A percentile compares a stretch with the other conserved stretches of the same genome.
Evolutionary conservation across 2,888 invertebrate species (phyloP).

Genomic region (Heliconius erato): DNA sequence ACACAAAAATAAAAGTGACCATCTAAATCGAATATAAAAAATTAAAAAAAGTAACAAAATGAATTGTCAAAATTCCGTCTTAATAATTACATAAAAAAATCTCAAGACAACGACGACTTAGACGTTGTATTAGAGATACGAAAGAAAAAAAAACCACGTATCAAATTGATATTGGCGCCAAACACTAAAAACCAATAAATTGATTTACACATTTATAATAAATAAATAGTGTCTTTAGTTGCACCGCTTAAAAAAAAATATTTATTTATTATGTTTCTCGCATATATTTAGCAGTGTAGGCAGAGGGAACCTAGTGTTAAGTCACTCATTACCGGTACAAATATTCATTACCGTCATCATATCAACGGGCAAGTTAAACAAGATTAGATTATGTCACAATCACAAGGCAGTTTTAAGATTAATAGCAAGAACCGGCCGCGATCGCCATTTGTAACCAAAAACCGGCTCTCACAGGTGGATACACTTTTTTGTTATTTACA

Average conservation of each 20-base stretch:
- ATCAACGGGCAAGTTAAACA: constrained; percentile 33
- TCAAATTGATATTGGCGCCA: background rate
- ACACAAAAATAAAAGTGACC: background rate
- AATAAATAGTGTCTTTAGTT: background rate
- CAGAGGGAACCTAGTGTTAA: background rate
- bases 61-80: too few species aligned
- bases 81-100: background rate
- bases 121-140: background rate
- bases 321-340: background rate
- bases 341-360: background rate
- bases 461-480: constrained; percentile 42
- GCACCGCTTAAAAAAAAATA: background rate
- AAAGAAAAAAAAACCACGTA: background rate
- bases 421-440: constrained; percentile 43
- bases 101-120: background rate
- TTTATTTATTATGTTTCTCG: background rate
- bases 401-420: constrained; percentile 23
- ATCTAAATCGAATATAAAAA: background rate
- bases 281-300: background rate
- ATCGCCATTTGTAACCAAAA: constrained; percentile 31
- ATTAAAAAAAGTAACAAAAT: background rate
- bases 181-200: background rate
- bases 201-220: background rate
- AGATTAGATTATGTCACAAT: constrained; percentile 49
- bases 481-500: constrained; percentile 19